Evolutionary conservation across 2,113 vertebrate genomes (phyloP).

Genomic region (Apteryx mantelli): DNA sequence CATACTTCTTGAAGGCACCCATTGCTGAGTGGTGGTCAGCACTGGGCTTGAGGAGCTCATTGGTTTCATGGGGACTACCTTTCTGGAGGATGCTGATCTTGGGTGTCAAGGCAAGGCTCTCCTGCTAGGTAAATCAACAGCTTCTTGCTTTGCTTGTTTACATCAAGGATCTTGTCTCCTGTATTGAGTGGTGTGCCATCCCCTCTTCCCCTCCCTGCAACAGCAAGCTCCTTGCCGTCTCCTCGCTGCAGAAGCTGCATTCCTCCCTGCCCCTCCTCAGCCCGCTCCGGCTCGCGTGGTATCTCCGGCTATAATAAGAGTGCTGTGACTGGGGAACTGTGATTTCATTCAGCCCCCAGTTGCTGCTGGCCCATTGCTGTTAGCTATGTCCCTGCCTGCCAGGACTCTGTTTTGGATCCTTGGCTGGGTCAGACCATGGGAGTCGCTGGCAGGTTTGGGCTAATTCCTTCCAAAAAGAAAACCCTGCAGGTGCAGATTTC

Average conservation of each 20-base stretch:
- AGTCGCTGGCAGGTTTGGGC: not conserved
- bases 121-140: not conserved
- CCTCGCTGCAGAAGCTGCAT: not conserved
- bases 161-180: accelerated
- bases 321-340: not conserved
- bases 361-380: not conserved
- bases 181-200: not conserved
- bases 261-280: not conserved
- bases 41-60: not conserved
- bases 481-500: not conserved
- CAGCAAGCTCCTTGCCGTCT: not conserved
- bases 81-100: too few species aligned
- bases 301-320: conserved; percentile 6
- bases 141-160: not conserved
- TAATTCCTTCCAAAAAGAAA: not conserved
- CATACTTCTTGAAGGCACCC: not conserved
- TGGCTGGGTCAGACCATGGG: not conserved
- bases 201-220: not conserved
- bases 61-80: too few species aligned
- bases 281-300: not conserved
- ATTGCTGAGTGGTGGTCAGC: not conserved
- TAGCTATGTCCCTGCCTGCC: not conserved
- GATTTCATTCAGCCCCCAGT: not conserved
- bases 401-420: not conserved
- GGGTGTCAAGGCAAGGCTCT: not conserved